These are phyloP conservation scores for Calonectris borealis DNA, from an alignment of 2,113 vertebrate genomes.

Conservation along the genomic window DNA sequence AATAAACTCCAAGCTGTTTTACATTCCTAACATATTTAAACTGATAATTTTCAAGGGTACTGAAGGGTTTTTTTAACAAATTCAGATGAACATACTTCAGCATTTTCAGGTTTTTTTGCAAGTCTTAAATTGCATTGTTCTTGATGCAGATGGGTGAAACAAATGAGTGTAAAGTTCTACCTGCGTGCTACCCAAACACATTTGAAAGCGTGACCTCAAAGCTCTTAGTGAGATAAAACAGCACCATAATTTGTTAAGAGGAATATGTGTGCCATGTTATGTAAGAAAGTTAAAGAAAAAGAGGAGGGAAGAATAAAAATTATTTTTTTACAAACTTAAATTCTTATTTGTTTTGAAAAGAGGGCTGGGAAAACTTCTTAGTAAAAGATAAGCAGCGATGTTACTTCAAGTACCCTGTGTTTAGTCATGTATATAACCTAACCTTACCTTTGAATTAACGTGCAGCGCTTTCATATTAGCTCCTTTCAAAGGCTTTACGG, in stretches of 20 bases:
- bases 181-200: not conserved
- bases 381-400: not conserved
- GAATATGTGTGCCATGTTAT: not conserved
- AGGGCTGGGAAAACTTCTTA: not conserved
- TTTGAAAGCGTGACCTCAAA: not conserved
- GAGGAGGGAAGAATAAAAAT: not conserved
- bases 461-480: not conserved
- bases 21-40: not conserved
- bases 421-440: not conserved
- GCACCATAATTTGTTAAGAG: not conserved
- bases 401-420: not conserved
- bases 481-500: not conserved
- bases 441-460: not conserved
- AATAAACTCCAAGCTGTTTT: not conserved
- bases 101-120: not conserved
- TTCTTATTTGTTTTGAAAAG: not conserved
- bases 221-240: not conserved
- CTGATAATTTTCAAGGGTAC: not conserved
- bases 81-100: not conserved
- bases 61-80: not conserved
- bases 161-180: not conserved
- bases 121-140: not conserved
- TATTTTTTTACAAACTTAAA: not conserved
- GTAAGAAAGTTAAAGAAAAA: not conserved
- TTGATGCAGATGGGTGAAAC: not conserved